phyloP scores from a whole-genome alignment of 2,797 vertebrate genomes.

The Ptychadena robeensis region DNA sequence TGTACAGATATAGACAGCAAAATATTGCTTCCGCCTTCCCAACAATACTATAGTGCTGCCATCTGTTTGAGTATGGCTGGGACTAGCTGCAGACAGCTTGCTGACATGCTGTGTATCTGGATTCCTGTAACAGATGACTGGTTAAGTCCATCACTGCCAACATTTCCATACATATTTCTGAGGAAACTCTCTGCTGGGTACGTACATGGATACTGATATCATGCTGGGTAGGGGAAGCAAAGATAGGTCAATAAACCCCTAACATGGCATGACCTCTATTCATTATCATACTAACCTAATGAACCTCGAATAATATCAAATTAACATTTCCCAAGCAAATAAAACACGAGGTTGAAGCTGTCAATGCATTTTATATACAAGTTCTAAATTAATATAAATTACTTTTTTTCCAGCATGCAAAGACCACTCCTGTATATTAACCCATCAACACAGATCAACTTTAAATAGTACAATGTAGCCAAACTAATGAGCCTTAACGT shows the following conservation, averaged over 20 bases:
- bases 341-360: not conserved
- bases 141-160: conserved; percentile 5
- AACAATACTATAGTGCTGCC: conserved; percentile 26
- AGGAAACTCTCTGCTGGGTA: conserved; percentile 7
- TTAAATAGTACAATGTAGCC: not conserved
- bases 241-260: not conserved
- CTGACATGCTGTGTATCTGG: conserved; percentile 10
- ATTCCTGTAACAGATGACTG: conserved; percentile 10
- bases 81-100: conserved; percentile 16
- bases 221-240: not conserved
- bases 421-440: not conserved
- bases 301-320: not conserved
- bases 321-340: not conserved
- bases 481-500: not conserved
- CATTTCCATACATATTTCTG: conserved; percentile 5
- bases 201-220: not conserved
- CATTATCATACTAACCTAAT: not conserved
- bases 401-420: not conserved
- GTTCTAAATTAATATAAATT: not conserved
- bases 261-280: not conserved
- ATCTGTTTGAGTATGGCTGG: conserved; percentile 13
- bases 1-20: conserved; percentile 9
- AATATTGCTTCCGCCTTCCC: conserved; percentile 23
- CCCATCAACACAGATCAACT: not conserved
- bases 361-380: not conserved